Evolutionary conservation across 2,888 invertebrate genomes (phyloP), one percentile per base, ranked within the genome.

Genomic region (Caenorhabditis sinica): DNA sequence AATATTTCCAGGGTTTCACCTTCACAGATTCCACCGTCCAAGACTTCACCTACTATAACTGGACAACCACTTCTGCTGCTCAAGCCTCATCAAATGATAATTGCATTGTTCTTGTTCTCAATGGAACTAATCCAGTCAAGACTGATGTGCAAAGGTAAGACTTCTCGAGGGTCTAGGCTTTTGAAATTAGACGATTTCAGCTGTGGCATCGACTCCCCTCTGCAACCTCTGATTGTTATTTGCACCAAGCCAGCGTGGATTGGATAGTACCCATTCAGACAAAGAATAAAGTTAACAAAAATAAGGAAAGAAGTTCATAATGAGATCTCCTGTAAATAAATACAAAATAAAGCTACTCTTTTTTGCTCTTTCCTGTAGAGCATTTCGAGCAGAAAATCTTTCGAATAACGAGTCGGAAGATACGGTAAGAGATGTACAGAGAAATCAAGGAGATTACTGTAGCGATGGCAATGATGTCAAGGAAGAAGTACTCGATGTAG

Each of bases 401-500:
- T 8, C 51, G 49, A 63, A 51, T 13, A 33, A 63, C 15, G 40
- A 45, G 0, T 40, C 51, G 49, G 63, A 74, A 63, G 43, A 74
- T 51, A 53, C 51, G 49, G 28, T 63, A 74, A 13, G 60, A 74
- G 11, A 63, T 28, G 43, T 74, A 74, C 4, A 74, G 36, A 28
- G 74, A 74, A 36, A 51, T 20, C 0, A 68, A 6, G 2, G 51
- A 68, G 17, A 68, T 51, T 20, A 36, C 51, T 9, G 51, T 2
- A 40, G n/a, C 40, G 5, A 71, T 58, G 23, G 71, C 56, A 36
- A 80, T 58, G 17, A 80, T 73, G 40, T 80, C 80, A 20, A 80
- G 60, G 56, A 79, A 79, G n/a, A 63, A 79, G 61, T 79, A 79
- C 23, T 71, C 79, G n/a, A 79, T 56, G 43, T 79, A 79, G 0